Conservation (phyloP, 1,140 invertebrate species). For the Nasonia giraulti region DNA sequence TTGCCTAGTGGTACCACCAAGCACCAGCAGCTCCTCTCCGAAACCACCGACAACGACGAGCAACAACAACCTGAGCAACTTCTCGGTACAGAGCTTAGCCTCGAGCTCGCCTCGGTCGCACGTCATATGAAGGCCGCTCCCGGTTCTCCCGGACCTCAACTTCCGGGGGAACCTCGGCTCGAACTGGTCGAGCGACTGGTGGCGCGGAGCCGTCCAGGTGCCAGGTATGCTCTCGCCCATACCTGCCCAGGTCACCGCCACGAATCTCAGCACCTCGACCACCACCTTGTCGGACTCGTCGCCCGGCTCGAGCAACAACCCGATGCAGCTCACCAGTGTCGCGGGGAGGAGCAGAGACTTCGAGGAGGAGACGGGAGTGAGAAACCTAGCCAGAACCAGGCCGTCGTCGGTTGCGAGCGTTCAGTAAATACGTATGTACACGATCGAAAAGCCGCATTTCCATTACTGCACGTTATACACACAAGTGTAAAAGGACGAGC, state of each 20-base stretch:
- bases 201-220: conserved; percentile 69
- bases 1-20: background rate
- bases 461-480: background rate
- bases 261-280: conserved; percentile 56
- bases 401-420: conserved; percentile 58
- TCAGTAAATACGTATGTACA: conserved; percentile 51
- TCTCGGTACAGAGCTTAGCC: conserved; percentile 70
- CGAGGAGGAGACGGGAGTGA: conserved; percentile 49
- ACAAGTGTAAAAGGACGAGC: background rate
- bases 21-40: background rate
- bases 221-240: conserved; percentile 68
- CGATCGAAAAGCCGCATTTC: background rate
- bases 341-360: conserved; percentile 48
- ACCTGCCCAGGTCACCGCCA: conserved; percentile 58
- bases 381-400: conserved; percentile 32
- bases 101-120: conserved; percentile 69
- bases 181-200: conserved; percentile 68
- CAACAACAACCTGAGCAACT: conserved; percentile 56
- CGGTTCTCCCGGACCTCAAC: conserved; percentile 81
- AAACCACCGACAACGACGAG: conserved; percentile 48
- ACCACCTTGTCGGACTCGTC: conserved; percentile 53
- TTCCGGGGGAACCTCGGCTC: conserved; percentile 73
- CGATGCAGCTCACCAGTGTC: background rate
- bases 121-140: conserved; percentile 88
- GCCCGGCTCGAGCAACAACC: conserved; percentile 31